Evolutionary conservation across 2,888 invertebrate species (phyloP), one percentile per base, ranked within the genome.

Genomic region (Amphipoea lucens): DNA sequence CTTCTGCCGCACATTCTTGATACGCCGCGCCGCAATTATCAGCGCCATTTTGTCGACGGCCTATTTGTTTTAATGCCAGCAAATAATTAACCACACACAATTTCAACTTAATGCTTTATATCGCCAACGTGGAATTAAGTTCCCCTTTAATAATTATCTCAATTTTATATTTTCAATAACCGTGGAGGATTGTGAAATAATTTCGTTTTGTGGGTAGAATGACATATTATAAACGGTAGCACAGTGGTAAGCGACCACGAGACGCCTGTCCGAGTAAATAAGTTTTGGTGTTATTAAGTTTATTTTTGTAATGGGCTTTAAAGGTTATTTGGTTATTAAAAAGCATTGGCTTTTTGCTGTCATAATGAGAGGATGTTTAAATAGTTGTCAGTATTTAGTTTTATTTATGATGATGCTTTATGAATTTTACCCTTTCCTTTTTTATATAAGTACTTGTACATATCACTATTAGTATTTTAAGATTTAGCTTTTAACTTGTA

Each of bases 21-120:
- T 83, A 77, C 72, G 36, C 45, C 74, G 65, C 72, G 36, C 45
- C 74, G 65, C 81, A 85, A 90, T 91, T 87, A 87, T 83, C 82
- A 76, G 78, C 72, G 89, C 81, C 88, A 90, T 90, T 90, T 87
- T 67, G 84, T 85, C 73, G 76, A 67, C 81, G 57, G 68, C 70
- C 84, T 85, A 84, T 88, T 88, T 87, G 83, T 87, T 89, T 90
- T 85, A 88, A 90, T 90, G 85, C 63, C 88, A 81, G 86, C 54
- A 80, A 87, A 88, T 90, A 90, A 90, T 90, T 90, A 89, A 84
- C 85, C 74, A 69, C 76, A 85, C 74, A 80, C 74, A 88, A 88
- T 89, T 89, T 82, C 51, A 79, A 85, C 67, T 88, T 83, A 74
- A 85, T 85, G 70, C 67, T 84, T 86, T 81, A 71, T 77, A 83